Evolutionary conservation across 1,140 invertebrate genomes (phyloP).

Genomic region (Nymphalis io): DNA sequence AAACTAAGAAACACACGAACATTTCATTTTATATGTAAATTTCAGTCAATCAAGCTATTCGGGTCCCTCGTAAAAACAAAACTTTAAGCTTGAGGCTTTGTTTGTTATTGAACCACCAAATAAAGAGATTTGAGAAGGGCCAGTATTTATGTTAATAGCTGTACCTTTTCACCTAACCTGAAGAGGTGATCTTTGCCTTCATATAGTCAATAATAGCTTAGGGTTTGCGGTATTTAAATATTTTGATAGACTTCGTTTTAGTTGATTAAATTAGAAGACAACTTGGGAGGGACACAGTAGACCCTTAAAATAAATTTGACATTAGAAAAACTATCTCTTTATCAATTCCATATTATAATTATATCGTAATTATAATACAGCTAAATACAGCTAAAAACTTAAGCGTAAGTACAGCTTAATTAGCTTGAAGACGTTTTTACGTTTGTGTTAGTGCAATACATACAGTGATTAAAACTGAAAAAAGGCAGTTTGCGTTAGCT

Average conservation of each 20-base stretch:
- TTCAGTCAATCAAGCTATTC: constrained; percentile 18
- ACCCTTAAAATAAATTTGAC: no score
- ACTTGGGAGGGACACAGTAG: no score
- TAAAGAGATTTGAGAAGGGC: constrained; percentile 31
- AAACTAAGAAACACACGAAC: background rate
- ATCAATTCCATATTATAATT: no score
- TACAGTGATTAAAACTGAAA: no score
- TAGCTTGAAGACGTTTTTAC: no score
- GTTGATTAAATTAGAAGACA: background rate
- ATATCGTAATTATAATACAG: no score
- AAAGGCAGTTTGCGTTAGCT: no score
- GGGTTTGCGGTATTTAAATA: constrained; percentile 15
- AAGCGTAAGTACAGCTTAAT: no score
- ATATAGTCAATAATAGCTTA: constrained; percentile 26
- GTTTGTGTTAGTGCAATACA: no score
- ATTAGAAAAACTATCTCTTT: no score
- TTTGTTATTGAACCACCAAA: constrained; percentile 31
- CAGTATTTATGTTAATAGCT: constrained; percentile 35
- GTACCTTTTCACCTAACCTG: constrained; percentile 22
- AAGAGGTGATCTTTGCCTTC: constrained; percentile 16
- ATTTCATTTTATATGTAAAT: constrained; percentile 17
- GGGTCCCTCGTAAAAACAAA: constrained; percentile 31
- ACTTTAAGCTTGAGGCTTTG: constrained; percentile 20
- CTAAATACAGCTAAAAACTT: no score
- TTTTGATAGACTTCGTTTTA: background rate